Evolutionary conservation across 2,888 invertebrate species (phyloP), one percentile per base, ranked within the genome.

Genomic region (Drosophila infuscata): DNA sequence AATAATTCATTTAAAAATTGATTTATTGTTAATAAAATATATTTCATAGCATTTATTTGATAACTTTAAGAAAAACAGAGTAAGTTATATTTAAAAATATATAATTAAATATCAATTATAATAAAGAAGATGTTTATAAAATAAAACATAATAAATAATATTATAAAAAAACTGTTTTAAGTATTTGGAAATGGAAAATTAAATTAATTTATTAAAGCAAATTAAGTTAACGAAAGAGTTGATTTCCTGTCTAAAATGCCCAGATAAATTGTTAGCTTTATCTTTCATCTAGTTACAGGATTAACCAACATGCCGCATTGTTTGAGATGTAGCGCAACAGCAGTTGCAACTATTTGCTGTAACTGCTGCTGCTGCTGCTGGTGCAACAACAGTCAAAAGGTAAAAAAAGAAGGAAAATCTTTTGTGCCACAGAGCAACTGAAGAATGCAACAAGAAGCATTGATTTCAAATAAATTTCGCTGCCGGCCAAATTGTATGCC

Each of bases 391-490:
- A 83, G 87, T 85, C 80, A 68, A 80, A 73, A 57, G 32, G 29
- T 66, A 83, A 38, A 66, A 20, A 53, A 53, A 32, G 32, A 60
- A n/a, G 41, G 41, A 49, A 51, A 63, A 73, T 74, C 57, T 53
- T 69, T 67, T 79, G 70, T 74, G 69, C 70, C 70, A 79, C 79
- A 76, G 72, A 74, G 76, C 79, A 82, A 82, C 89, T 88, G 80
- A 90, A 89, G 91, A 90, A 87, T 90, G 89, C 85, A 91, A 85
- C 90, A 85, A 85, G 85, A 85, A 90, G 91, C 88, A 89, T 89
- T 90, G 91, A 90, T 90, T 90, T 89, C 86, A 89, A 91, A 90
- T 90, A 89, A 90, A 88, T 89, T 89, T 90, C 79, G 91, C 91
- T 89, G 91, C 73, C 86, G 91, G 91, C 85, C 88, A 90, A 88